Evolutionary conservation across 1,140 invertebrate species (phyloP), one percentile per base, ranked within the genome.

Genomic region (Hypothenemus hampei): DNA sequence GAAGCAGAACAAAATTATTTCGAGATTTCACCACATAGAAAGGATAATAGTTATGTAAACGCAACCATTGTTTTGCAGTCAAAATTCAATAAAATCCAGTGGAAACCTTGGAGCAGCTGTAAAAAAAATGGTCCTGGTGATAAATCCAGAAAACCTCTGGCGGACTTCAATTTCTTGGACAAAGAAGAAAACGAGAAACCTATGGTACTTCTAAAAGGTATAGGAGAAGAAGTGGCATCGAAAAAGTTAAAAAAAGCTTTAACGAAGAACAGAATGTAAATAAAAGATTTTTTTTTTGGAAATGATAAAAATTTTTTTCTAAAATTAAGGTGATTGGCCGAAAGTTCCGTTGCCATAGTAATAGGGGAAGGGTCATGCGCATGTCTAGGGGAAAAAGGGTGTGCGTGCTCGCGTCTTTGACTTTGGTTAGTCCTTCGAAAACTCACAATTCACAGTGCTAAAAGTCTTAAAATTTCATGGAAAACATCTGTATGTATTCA

Each of bases 381-480:
- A 29, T 24, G 43, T 18, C 16, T 45, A 13, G 11, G 39, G 16
- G 35, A 37, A 53, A 55, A 47, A 55, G 52, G 52, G 52, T 55
- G 52, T 46, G 52, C 29, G 31, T 46, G 52, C 52, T 47, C 41
- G 60, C 54, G 54, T 37, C 43, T 45, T 29, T 50, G 54, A 49
- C 54, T 57, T 57, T 57, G 18, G 26, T 57, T 57, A 57, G 54
- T 57, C 54, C 54, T 57, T 57, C 54, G 46, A 41, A 48, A 50
- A 41, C 46, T 5, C 21, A 57, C 37, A 57, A 36, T 22, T 22
- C 33, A 36, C 13, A 43, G 54, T 57, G 45, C 44, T 48, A 50
- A 47, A 15, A 20, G 35, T 22, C 13, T 31, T 39, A 15, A 18
- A 11, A 22, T 57, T 55, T 57, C 20, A 50, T 57, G 47, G 45